These are phyloP conservation scores for Rhamnusium bicolor DNA, from an alignment of 2,888 invertebrate genomes.

Conservation along the genomic window DNA sequence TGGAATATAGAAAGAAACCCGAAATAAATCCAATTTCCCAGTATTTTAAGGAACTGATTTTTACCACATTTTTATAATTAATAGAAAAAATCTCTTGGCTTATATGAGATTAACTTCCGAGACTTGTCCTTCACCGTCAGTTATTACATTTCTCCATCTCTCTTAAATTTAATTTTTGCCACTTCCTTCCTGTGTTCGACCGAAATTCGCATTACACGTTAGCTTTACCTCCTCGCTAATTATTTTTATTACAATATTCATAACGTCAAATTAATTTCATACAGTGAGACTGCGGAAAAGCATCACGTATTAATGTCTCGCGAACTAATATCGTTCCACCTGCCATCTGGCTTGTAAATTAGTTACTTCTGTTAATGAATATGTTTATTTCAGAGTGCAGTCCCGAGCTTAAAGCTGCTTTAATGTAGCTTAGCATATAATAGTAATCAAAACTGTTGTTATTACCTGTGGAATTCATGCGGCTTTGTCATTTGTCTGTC, in stretches of 20 bases:
- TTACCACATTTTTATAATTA: too few relatives aligned
- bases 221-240: conserved; percentile 43
- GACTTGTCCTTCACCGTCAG: not conserved
- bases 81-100: conserved; percentile 1
- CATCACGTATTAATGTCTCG: conserved; percentile 24
- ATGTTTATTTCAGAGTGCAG: conserved; percentile 55
- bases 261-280: conserved; percentile 51
- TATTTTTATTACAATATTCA: conserved; percentile 54
- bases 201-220: conserved; percentile 14
- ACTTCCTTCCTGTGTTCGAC: conserved; percentile 19
- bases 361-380: conserved; percentile 57
- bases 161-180: conserved; percentile 24
- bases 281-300: conserved; percentile 46
- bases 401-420: conserved; percentile 44
- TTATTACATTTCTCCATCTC: conserved; percentile 24
- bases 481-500: not conserved
- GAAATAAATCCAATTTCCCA: too few relatives aligned
- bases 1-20: too few relatives aligned
- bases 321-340: conserved; percentile 14
- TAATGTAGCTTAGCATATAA: conserved; percentile 28
- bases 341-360: conserved; percentile 53
- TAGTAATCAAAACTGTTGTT: conserved; percentile 20
- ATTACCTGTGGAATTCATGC: conserved; percentile 18
- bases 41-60: too few relatives aligned
- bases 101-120: not conserved